Base-by-base conservation (phyloP, 1,140 invertebrate species). In the Hyphantria cunea region DNA sequence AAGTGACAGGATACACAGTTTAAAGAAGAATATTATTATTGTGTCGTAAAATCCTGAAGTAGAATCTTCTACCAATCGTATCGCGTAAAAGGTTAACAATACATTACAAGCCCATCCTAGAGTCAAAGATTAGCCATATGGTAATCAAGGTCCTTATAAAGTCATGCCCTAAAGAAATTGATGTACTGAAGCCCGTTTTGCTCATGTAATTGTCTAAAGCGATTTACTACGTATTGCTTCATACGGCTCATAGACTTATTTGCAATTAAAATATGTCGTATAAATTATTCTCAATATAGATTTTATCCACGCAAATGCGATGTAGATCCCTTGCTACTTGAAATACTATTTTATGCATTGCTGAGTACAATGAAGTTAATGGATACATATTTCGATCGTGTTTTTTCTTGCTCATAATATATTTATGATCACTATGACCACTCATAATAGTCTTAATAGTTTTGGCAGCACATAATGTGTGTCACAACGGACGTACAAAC, bases 191-290 rank as follows among this genome's bases (percentile, higher is more conserved):
- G 3, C 45, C 32, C 31, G 37, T 5, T 25, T 6, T 34, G 32
- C 9, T 34, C 32, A 33, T 50, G 39, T 51, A 51, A 51, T 60
- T 60, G 47, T 51, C 56, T 42, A 56, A 32, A 56, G 45, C 51
- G 32, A 58, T 56, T 58, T 49, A 54, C 52, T 32, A 42, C 33
- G 31, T 53, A 53, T 59, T 63, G 49, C 41, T 17, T 45, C 55
- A 60, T 51, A 32, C 33, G 33, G n/a, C 53, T 17, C 49, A 31
- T 48, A 44, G 34, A 49, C 54, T 33, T 59, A 66, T 70, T 70
- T 66, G 59, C 64, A 70, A 63, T 70, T 65, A 63, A 60, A 70
- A 50, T 53, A 41, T 49, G 41, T 44, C 33, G 34, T 32, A 61
- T 51, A 59, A 44, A 62, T 54, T 50, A 62, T 49, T 42, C 59